phyloP scores from a whole-genome alignment of 53 echinoderm and acorn worm genomes.

The Holothuria scabra region DNA sequence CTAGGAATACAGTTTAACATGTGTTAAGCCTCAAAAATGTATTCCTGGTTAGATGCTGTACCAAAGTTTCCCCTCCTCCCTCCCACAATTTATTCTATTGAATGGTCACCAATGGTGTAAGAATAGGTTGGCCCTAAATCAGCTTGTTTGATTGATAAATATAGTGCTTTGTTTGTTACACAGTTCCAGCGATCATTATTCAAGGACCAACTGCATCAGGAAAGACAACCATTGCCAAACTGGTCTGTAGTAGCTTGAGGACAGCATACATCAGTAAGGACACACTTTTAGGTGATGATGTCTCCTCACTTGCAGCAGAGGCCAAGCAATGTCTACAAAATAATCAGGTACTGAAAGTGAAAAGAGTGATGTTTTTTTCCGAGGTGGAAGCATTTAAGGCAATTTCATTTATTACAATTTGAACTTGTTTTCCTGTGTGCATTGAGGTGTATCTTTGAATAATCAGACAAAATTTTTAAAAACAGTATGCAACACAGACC shows the following conservation, averaged over 20 bases:
- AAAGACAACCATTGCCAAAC: constrained; percentile 89
- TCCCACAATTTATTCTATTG: too few relatives aligned
- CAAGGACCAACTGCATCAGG: constrained; percentile 96
- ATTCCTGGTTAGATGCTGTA: too few relatives aligned
- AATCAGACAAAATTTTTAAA: too few relatives aligned
- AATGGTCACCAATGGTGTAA: too few relatives aligned
- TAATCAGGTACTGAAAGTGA: constrained; percentile 70
- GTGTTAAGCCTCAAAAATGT: too few relatives aligned
- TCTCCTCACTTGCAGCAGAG: constrained; percentile 84
- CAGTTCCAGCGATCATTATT: constrained; percentile 90
- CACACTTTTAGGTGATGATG: constrained; percentile 87
- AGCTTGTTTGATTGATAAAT: too few relatives aligned
- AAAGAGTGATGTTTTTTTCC: background rate
- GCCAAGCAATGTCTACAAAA: constrained; percentile 75
- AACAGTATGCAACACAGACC: too few relatives aligned
- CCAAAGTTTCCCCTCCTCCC: too few relatives aligned
- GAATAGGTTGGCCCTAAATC: too few relatives aligned
- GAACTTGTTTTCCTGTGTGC: too few relatives aligned
- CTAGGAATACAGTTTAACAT: too few relatives aligned
- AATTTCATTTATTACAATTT: background rate
- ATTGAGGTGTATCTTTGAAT: too few relatives aligned
- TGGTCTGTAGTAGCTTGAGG: constrained; percentile 87
- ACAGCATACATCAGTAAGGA: constrained; percentile 94
- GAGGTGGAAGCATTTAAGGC: background rate
- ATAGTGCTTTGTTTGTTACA: background rate